phyloP scores from a whole-genome alignment of 2,888 invertebrate species.

The Nomada hirtipes region DNA sequence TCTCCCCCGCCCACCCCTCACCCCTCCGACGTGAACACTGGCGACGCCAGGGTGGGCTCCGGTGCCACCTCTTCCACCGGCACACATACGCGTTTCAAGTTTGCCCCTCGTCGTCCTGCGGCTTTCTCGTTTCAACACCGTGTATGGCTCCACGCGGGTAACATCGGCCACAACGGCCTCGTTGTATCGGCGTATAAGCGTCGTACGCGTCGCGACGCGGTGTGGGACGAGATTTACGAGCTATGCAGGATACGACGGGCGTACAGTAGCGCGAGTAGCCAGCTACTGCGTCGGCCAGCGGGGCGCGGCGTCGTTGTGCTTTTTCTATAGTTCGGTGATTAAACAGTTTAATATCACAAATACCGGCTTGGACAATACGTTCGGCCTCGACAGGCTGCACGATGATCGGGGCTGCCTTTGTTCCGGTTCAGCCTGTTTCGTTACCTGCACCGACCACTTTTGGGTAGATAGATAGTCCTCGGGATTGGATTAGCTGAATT shows the following conservation, averaged over 20 bases:
- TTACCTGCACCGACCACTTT: constrained; percentile 32
- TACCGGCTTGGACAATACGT: constrained; percentile 69
- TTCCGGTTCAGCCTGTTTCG: constrained; percentile 50
- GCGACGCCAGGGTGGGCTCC: neutral
- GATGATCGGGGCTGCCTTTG: constrained; percentile 49
- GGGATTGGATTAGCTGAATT: too few relatives aligned
- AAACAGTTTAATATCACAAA: constrained; percentile 80
- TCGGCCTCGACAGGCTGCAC: constrained; percentile 12
- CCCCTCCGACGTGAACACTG: neutral
- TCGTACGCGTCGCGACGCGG: constrained; percentile 52
- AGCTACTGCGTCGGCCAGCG: constrained; percentile 24
- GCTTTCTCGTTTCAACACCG: constrained; percentile 28
- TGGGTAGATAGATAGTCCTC: too few relatives aligned
- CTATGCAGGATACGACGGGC: constrained; percentile 70
- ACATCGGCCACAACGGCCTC: constrained; percentile 62
- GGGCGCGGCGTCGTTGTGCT: constrained; percentile 59
- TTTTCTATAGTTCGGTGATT: constrained; percentile 78
- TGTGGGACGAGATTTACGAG: constrained; percentile 77
- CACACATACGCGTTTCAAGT: constrained; percentile 52
- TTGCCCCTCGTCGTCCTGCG: constrained; percentile 21
- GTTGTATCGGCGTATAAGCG: constrained; percentile 74
- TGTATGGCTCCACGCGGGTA: constrained; percentile 24
- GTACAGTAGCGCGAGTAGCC: constrained; percentile 29
- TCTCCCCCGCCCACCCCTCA: neutral
- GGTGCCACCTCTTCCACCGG: neutral